Percentiles rank a stretch among this genome's conserved stretches.
phyloP scores from a whole-genome alignment of 2,888 invertebrate species.

The Stenichneumon culpator region DNA sequence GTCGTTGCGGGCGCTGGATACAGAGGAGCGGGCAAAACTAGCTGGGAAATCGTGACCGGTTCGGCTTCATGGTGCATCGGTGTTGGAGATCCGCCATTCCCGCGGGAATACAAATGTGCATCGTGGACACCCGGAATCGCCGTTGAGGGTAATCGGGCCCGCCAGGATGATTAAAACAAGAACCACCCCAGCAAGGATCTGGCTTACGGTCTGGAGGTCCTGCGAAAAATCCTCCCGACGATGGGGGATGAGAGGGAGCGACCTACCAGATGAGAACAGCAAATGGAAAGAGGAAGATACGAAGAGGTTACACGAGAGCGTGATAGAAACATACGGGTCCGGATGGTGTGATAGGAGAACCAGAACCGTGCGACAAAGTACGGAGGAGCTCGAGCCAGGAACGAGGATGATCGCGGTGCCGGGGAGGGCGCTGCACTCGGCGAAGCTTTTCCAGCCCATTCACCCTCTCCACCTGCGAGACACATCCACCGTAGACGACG shows the following conservation, averaged over 20 bases:
- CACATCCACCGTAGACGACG: conserved; percentile 44
- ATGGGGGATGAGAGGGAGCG: conserved; percentile 6
- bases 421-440: conserved; percentile 23
- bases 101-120: conserved; percentile 50
- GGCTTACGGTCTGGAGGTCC: neutral
- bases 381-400: neutral
- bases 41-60: conserved; percentile 2
- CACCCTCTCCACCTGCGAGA: conserved; percentile 38
- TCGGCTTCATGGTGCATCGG: neutral
- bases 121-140: neutral
- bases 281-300: conserved; percentile 19
- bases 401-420: conserved; percentile 2
- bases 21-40: neutral
- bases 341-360: neutral
- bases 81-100: conserved; percentile 48
- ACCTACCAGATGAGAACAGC: conserved; percentile 28
- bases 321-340: conserved; percentile 12
- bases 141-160: conserved; percentile 48
- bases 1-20: conserved; percentile 13
- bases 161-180: conserved; percentile 54
- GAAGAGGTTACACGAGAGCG: conserved; percentile 5
- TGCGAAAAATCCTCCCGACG: conserved; percentile 1
- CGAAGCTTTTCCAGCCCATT: conserved; percentile 56
- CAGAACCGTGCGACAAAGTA: neutral
- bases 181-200: neutral